Evolutionary conservation across 1,140 invertebrate species (phyloP).

Genomic region (Plodia interpunctella): DNA sequence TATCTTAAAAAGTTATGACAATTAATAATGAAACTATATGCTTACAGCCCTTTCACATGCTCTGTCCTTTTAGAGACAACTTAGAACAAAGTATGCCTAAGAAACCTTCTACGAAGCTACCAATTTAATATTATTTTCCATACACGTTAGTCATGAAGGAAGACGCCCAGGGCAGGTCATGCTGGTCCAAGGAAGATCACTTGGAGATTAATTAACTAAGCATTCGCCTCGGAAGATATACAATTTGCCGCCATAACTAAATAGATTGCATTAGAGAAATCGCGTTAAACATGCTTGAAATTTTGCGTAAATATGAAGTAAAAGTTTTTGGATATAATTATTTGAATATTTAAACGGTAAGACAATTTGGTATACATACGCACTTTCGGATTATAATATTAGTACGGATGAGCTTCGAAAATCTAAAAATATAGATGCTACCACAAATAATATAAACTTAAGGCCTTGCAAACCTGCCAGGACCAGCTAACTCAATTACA

Average conservation of each 20-base stretch:
- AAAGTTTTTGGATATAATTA: no score
- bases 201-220: constrained; percentile 43
- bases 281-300: neutral
- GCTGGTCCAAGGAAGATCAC: constrained; percentile 49
- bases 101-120: neutral
- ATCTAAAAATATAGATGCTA: no score
- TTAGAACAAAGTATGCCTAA: neutral
- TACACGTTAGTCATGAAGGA: constrained; percentile 34
- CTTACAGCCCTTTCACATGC: no score
- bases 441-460: neutral
- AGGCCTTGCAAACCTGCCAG: neutral
- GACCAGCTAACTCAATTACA: constrained; percentile 44
- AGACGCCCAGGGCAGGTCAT: constrained; percentile 40
- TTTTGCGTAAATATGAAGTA: no score
- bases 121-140: constrained; percentile 19
- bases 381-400: no score
- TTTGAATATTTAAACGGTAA: no score
- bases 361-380: no score
- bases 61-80: no score
- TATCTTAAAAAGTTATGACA: no score
- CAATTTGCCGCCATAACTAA: constrained; percentile 4
- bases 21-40: no score
- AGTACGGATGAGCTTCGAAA: no score
- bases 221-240: neutral
- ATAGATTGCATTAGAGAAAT: neutral